Conservation (phyloP, 2,113 vertebrate genomes). For the Taxidea taxus region DNA sequence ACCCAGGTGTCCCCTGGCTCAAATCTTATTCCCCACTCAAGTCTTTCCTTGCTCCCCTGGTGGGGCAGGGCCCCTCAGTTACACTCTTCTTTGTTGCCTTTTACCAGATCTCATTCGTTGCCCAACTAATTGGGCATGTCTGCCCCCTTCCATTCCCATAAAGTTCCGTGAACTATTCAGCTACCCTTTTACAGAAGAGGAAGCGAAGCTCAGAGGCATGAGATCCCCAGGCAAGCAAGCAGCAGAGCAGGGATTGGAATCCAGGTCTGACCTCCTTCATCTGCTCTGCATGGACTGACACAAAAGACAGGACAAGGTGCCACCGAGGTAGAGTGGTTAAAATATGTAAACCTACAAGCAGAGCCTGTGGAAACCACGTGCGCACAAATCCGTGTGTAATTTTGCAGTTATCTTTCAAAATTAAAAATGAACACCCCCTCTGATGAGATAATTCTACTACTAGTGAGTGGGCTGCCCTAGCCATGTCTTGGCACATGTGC, state of each 20-base stretch:
- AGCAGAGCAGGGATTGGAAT: not conserved
- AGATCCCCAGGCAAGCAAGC: not conserved
- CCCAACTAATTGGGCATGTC: no score
- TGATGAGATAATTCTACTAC: not conserved
- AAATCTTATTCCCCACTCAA: not conserved
- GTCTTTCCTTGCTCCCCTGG: not conserved
- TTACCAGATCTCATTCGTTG: not conserved
- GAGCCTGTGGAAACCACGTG: not conserved
- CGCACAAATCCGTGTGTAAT: not conserved
- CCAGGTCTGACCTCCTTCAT: no score
- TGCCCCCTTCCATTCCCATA: not conserved
- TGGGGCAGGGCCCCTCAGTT: not conserved
- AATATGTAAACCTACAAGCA: accelerated
- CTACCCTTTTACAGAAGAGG: not conserved
- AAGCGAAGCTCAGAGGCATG: not conserved
- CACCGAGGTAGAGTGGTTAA: not conserved
- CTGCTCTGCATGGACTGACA: not conserved
- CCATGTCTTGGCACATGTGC: not conserved
- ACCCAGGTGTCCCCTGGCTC: no score
- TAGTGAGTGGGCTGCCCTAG: not conserved
- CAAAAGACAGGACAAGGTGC: not conserved
- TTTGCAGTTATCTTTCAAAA: not conserved
- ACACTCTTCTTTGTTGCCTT: not conserved
- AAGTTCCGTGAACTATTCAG: not conserved
- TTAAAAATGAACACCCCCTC: not conserved